A percentile compares a stretch with the other conserved stretches of the same genome.
Evolutionary conservation across 2,113 vertebrate genomes (phyloP).

Genomic region (Dasyurus viverrinus): DNA sequence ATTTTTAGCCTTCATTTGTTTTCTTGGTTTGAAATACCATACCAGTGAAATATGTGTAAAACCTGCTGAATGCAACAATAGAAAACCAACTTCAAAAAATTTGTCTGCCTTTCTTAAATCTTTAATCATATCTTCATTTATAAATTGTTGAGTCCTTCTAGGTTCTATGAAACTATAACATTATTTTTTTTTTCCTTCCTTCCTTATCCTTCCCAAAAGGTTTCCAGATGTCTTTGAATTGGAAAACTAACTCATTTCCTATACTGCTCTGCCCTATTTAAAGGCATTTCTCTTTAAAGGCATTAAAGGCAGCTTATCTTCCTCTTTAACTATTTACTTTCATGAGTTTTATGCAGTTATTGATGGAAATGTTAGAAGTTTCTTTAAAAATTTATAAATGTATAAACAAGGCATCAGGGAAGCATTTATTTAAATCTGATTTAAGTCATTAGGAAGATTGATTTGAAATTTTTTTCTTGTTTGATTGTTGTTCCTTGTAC

Average conservation of each 20-base stretch:
- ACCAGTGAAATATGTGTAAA: neutral
- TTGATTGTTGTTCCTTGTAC: neutral
- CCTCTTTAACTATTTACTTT: neutral
- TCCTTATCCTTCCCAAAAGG: neutral
- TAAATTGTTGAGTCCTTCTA: neutral
- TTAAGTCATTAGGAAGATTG: neutral
- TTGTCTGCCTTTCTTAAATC: neutral
- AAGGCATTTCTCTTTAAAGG: neutral
- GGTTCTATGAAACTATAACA: neutral
- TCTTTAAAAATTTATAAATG: neutral
- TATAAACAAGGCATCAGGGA: neutral
- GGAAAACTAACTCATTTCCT: neutral
- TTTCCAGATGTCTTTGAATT: neutral
- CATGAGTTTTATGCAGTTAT: neutral
- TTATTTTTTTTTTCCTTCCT: neutral
- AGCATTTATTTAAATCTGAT: neutral
- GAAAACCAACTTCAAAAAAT: neutral
- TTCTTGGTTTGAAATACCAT: neutral
- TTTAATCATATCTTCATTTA: neutral
- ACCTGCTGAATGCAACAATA: neutral
- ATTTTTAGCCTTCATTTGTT: neutral
- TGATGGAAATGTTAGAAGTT: neutral
- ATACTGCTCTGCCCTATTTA: neutral
- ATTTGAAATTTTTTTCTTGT: neutral
- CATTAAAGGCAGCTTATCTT: neutral